Conservation (phyloP, 92 coral and sea anemone genomes). For the Blastomussa wellsi region DNA sequence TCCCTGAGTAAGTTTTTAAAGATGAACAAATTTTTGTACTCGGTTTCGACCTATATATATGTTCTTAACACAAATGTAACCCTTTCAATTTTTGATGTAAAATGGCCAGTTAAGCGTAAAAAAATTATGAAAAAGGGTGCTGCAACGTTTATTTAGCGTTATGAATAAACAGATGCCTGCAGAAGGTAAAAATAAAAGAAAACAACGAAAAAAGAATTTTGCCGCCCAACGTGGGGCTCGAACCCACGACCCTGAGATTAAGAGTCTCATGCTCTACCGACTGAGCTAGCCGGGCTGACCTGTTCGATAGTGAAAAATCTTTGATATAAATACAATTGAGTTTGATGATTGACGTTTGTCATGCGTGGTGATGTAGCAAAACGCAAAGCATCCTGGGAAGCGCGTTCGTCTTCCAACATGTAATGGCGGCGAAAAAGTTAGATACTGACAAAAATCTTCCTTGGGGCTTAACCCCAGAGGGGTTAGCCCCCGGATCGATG, state of each 20-base stretch:
- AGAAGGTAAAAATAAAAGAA: not conserved
- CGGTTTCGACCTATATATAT: too few relatives aligned
- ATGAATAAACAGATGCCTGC: too few relatives aligned
- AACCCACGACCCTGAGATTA: slow-evolving; percentile 99
- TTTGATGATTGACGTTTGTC: not conserved
- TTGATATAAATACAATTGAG: not conserved
- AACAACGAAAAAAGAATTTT: not conserved
- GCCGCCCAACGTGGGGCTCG: slow-evolving; percentile 99
- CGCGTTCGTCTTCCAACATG: slow-evolving; percentile 17
- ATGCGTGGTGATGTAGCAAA: slow-evolving; percentile 7
- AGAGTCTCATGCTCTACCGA: slow-evolving; percentile 99
- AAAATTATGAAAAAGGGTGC: too few relatives aligned
- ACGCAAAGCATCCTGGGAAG: slow-evolving; percentile 50
- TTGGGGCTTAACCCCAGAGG: slow-evolving; percentile 91
- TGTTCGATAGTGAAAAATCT: rapidly evolving
- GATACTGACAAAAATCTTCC: slow-evolving; percentile 75
- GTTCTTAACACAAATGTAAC: too few relatives aligned
- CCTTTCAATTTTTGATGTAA: too few relatives aligned
- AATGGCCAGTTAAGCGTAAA: too few relatives aligned
- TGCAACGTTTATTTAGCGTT: too few relatives aligned
- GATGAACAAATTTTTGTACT: too few relatives aligned
- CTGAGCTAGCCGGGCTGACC: slow-evolving; percentile 97
- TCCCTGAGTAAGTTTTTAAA: too few relatives aligned
- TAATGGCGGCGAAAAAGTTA: slow-evolving; percentile 71
- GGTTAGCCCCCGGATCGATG: slow-evolving; percentile 88